Evolutionary conservation across 1,140 invertebrate species (phyloP), one percentile per base, ranked within the genome.

Genomic region (Wiebesia pumilae): DNA sequence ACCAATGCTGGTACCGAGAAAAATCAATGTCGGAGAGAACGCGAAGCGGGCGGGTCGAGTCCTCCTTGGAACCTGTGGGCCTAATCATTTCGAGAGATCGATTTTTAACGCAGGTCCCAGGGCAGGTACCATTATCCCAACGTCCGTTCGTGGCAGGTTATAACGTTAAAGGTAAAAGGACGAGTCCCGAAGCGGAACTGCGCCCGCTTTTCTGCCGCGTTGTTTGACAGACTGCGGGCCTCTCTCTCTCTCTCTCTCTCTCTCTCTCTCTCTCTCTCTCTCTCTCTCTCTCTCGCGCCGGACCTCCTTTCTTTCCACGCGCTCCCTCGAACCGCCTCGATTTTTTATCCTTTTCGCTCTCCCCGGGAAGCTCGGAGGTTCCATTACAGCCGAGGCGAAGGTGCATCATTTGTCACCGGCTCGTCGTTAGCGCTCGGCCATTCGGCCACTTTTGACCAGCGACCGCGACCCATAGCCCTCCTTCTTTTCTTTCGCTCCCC

Each of bases 371-470:
- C 33, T 30, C 14, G 38, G 71, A 43, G 71, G 38, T 27, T 27
- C 24, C 79, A 81, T 81, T 81, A 81, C 35, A 9, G 21, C 35
- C 58, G 10, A 30, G 21, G 12, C 35, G 58, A 67, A 67, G 84
- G 77, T 62, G 77, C 65, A 81, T 85, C 83, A 73, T 85, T 85
- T 85, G 84, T 85, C 84, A 85, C 84, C 84, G 84, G 47, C 78
- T 73, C 78, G 30, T 81, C 78, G 84, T 51, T 77, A 43, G 71
- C 12, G 71, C 24, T 33, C 33, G 21, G 30, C 24, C 58, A 27
- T 62, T 62, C 58, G 40, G 3, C 65, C 38, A 62, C 69, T 83
- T 83, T 75, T 83, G 81, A 83, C 81, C 81, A 33, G 27, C 47
- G 51, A n/a, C 67, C 80, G 79, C 71, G 38, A 75, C 71, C 40